Evolutionary conservation across 2,113 vertebrate genomes (phyloP).

Genomic region (Lethenteron reissneri): DNA sequence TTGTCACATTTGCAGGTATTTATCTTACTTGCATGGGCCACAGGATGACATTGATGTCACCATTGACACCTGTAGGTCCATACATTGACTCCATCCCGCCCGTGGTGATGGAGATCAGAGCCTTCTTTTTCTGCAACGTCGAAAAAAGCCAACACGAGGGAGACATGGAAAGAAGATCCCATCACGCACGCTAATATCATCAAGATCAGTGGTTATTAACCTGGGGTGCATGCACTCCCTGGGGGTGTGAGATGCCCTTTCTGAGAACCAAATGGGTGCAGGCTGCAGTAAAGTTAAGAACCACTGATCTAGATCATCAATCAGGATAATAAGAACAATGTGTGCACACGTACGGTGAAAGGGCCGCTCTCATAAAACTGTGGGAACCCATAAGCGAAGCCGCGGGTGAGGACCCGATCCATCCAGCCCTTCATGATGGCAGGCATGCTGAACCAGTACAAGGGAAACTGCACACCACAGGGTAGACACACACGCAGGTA

Average conservation of each 20-base stretch:
- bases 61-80: slow-evolving; percentile 28
- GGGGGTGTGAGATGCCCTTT: too few species aligned
- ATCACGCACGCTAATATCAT: too few species aligned
- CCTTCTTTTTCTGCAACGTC: slow-evolving; percentile 32
- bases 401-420: slow-evolving; percentile 26
- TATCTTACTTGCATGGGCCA: slow-evolving; percentile 42
- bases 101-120: slow-evolving; percentile 43
- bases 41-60: slow-evolving; percentile 41
- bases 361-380: slow-evolving; percentile 26
- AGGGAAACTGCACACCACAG: slow-evolving; percentile 25
- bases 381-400: slow-evolving; percentile 24
- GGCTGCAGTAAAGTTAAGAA: too few species aligned
- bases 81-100: slow-evolving; percentile 34
- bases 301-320: too few species aligned
- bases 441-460: slow-evolving; percentile 42
- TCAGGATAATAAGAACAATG: too few species aligned
- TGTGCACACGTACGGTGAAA: slow-evolving; percentile 25
- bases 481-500: background rate
- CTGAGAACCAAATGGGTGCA: too few species aligned
- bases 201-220: too few species aligned
- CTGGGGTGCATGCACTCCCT: too few species aligned
- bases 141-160: background rate
- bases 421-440: slow-evolving; percentile 51
- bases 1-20: too few species aligned
- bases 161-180: too few species aligned